phyloP scores from a whole-genome alignment of 2,797 vertebrate species.

The Sebastolobus alascanus region DNA sequence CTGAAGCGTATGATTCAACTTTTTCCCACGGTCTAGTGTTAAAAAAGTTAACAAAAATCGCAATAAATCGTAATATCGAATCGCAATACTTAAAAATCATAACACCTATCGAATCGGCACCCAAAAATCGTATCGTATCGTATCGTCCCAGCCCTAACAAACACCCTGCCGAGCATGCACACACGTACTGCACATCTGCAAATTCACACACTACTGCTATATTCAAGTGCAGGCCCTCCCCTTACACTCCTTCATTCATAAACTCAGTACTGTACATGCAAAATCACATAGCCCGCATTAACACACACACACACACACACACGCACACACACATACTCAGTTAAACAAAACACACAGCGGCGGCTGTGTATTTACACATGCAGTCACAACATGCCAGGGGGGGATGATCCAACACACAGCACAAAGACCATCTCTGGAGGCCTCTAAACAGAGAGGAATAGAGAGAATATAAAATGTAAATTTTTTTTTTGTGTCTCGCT shows the following conservation, averaged over 20 bases:
- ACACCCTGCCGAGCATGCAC: background rate
- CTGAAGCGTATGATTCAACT: too few relatives aligned
- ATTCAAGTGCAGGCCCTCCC: conserved; percentile 17
- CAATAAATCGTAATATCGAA: too few relatives aligned
- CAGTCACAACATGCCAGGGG: conserved; percentile 34
- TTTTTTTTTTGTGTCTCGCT: conserved; percentile 48
- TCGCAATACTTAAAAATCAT: too few relatives aligned
- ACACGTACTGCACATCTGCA: background rate
- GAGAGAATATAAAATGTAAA: conserved; percentile 59
- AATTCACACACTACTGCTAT: conserved; percentile 8
- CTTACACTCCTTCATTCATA: conserved; percentile 48
- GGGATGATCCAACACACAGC: conserved; percentile 39
- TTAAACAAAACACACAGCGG: conserved; percentile 30
- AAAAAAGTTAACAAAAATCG: too few relatives aligned
- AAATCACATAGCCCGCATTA: conserved; percentile 19
- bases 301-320: conserved; percentile 17
- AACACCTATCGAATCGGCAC: too few relatives aligned
- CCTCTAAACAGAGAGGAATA: conserved; percentile 50
- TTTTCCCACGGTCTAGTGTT: too few relatives aligned
- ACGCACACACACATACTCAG: background rate
- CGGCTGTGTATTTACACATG: conserved; percentile 15
- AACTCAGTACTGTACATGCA: conserved; percentile 22
- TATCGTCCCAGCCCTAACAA: background rate
- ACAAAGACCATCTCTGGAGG: conserved; percentile 53
- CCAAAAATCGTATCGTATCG: too few relatives aligned